These are phyloP conservation scores for Lanius collurio DNA, from an alignment of 2,113 vertebrate species.

Conservation along the genomic window DNA sequence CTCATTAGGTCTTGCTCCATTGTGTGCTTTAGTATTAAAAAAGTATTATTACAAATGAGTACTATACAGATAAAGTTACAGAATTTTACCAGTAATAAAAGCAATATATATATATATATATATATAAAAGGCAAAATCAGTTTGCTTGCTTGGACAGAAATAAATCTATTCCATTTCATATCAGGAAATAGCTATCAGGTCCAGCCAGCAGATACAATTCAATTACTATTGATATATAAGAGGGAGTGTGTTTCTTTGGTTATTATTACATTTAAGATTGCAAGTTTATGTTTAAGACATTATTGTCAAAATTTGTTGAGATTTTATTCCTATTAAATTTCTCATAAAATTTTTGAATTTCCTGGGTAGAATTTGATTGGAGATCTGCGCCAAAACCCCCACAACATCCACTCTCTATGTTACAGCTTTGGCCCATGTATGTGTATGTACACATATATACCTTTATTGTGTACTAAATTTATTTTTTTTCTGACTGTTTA, in stretches of 20 bases:
- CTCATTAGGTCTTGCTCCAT: not conserved
- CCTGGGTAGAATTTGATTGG: not conserved
- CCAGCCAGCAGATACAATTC: not conserved
- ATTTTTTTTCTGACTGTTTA: not conserved
- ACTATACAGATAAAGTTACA: not conserved
- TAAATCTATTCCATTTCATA: not conserved
- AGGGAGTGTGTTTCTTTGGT: not conserved
- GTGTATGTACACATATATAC: not conserved
- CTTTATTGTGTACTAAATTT: not conserved
- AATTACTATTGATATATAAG: not conserved
- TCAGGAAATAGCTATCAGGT: not conserved
- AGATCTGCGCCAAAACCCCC: not conserved
- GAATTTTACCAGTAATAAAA: not conserved
- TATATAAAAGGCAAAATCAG: slow-evolving; percentile 6
- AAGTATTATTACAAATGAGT: not conserved
- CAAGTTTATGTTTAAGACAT: not conserved
- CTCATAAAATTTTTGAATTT: not conserved
- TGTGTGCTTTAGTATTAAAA: not conserved
- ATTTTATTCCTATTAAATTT: not conserved
- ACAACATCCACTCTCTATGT: not conserved
- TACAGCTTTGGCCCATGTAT: not conserved
- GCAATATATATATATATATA: not conserved
- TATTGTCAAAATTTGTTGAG: not conserved
- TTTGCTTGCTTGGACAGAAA: not conserved
- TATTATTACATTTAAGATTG: not conserved